Base-by-base conservation (phyloP, 30 jellyfish, hydroid and myxozoan species). In the Euphysa ruthae region DNA sequence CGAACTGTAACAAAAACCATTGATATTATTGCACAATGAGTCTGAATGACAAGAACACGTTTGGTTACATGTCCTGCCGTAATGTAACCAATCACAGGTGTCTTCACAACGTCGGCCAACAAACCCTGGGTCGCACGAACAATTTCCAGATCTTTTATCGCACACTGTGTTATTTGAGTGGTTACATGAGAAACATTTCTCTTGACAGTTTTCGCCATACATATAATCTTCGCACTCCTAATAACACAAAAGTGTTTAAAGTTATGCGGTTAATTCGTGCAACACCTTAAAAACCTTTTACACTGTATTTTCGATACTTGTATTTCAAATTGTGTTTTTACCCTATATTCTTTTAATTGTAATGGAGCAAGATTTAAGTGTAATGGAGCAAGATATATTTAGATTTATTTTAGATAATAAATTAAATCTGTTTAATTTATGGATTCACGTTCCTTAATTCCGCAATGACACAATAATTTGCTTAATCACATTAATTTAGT, bases 61-160 rank as follows among this genome's bases (percentile, higher is more conserved):
- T 3, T 62, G 49, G 6, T 32, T 44, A 46, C 96, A 86, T 49
- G 15, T 6, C 14, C 20, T 49, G 0, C 96, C 96, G 54, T 24
- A 86, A 12, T 33, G 60, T 13, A 61, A 74, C 50, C 79, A 70
- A 4, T 77, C 87, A 61, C 96, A 86, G 29, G 65, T 61, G n/a
- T 63, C 70, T 43, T 42, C 61, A 54, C 96, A 86, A 28, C 35
- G 13, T 6, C 44, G 33, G 22, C 96, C 94, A 34, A 55, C 46
- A 74, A 71, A 86, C 15, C 94, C 94, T 18, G 73, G 61, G 35
- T 82, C 35, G 57, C 96, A 86, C 3, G 42, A 49, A 63, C 96
- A 86, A 16, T 57, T 55, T n/a, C 96, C 94, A 22, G 65, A 27
- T 30, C 44, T 30, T 49, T 78, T 86, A 61, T 78, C 79, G 35